A percentile compares a stretch with the other conserved stretches of the same genome.
phyloP scores from a whole-genome alignment of 2,113 vertebrate genomes.

The Pluvialis apricaria region DNA sequence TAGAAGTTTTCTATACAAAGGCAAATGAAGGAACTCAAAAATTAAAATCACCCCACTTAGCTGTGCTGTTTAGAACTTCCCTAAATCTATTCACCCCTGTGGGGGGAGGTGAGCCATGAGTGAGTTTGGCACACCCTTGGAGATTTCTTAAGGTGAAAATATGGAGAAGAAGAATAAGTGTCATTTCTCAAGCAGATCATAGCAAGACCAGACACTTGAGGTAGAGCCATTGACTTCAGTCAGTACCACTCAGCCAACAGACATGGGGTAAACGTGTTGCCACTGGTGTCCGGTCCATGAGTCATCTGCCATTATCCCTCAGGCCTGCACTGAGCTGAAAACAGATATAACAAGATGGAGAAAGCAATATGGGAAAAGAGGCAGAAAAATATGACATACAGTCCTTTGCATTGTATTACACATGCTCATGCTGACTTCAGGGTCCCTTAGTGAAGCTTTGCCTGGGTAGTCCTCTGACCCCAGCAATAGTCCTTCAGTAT shows the following conservation, averaged over 20 bases:
- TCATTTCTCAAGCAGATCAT: background rate
- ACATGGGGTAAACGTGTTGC: background rate
- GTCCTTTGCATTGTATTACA: background rate
- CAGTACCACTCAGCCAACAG: background rate
- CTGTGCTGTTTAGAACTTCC: background rate
- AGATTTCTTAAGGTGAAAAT: background rate
- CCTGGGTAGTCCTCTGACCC: background rate
- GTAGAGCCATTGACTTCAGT: background rate
- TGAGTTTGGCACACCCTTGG: background rate
- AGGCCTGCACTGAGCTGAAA: background rate
- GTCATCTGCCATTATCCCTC: background rate
- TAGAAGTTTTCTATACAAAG: background rate
- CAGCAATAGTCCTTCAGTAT: background rate
- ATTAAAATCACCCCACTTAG: background rate
- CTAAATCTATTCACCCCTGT: background rate
- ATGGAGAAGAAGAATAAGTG: background rate
- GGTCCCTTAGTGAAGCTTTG: background rate
- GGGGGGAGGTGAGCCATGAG: background rate
- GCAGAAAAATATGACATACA: background rate
- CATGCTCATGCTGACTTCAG: background rate
- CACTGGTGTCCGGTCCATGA: background rate
- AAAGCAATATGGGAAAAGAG: background rate
- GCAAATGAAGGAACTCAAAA: background rate
- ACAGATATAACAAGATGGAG: background rate
- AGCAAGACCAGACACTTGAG: background rate